Conservation (phyloP, 1,140 invertebrate genomes). For the Zophobas atratus region DNA sequence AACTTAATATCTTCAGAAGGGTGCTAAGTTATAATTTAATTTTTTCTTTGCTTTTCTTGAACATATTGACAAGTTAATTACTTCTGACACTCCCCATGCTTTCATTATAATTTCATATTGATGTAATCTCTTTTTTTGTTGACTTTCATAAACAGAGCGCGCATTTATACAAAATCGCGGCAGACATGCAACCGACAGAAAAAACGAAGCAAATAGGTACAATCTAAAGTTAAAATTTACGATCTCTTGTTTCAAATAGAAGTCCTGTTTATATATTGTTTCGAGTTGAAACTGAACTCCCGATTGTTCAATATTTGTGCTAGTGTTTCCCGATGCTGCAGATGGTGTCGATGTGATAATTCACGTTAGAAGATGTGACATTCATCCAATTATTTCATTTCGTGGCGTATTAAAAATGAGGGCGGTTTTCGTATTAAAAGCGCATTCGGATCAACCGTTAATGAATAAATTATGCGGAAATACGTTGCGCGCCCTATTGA, state of each 20-base stretch:
- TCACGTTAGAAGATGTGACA: conserved; percentile 16
- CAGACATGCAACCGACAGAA: conserved; percentile 3
- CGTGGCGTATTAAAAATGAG: conserved; percentile 15
- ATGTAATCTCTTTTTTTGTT: background rate
- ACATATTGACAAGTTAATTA: conserved; percentile 36
- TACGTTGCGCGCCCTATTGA: conserved; percentile 29
- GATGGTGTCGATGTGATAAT: conserved; percentile 35
- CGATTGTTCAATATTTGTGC: conserved; percentile 24
- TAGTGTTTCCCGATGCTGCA: conserved; percentile 12
- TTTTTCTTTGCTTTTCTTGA: conserved; percentile 12
- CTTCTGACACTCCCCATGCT: conserved; percentile 19
- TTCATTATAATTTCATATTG: conserved; percentile 4
- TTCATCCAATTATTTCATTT: conserved; percentile 20
- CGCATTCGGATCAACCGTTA: background rate
- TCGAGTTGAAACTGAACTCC: conserved; percentile 34
- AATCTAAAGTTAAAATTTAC: conserved; percentile 44
- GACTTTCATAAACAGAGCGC: conserved; percentile 20
- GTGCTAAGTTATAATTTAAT: conserved; percentile 34
- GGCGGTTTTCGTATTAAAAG: background rate
- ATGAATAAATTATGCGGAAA: conserved; percentile 37
- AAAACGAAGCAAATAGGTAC: conserved; percentile 5
- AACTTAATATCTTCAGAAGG: conserved; percentile 17
- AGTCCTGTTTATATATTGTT: conserved; percentile 31
- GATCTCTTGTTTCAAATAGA: conserved; percentile 38
- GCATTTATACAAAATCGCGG: conserved; percentile 11